Evolutionary conservation across 2,888 invertebrate genomes (phyloP).

Genomic region (Stenchaetothrips biformis): DNA sequence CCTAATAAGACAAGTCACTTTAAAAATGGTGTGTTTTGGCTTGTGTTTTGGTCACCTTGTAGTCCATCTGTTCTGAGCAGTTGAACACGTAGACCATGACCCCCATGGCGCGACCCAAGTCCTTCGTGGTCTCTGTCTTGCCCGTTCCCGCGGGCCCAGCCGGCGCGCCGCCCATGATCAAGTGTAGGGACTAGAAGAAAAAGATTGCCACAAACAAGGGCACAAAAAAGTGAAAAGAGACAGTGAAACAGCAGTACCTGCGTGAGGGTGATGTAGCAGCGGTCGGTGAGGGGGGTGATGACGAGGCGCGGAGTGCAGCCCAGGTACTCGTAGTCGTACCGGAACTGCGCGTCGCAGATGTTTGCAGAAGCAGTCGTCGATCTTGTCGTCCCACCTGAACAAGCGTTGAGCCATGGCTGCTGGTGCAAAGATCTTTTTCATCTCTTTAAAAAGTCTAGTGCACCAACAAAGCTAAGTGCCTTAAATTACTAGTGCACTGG

Average conservation of each 20-base stretch:
- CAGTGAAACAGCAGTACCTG: constrained; percentile 51
- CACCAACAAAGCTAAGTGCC: too few species aligned
- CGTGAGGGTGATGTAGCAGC: constrained; percentile 92
- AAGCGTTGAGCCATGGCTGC: not conserved
- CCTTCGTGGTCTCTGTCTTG: constrained; percentile 95
- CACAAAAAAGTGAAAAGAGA: not conserved
- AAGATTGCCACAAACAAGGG: constrained; percentile 13
- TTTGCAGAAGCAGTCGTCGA: constrained; percentile 83
- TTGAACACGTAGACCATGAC: constrained; percentile 98
- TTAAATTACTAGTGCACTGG: too few species aligned
- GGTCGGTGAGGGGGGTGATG: constrained; percentile 90
- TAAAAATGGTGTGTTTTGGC: not conserved
- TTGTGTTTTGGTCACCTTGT: constrained; percentile 57
- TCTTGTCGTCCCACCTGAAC: constrained; percentile 70
- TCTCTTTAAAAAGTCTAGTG: too few species aligned
- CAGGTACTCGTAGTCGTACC: constrained; percentile 88
- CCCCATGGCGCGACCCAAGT: constrained; percentile 86
- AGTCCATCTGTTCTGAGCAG: constrained; percentile 96
- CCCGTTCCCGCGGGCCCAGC: constrained; percentile 95
- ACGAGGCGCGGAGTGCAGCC: constrained; percentile 91
- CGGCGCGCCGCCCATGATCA: constrained; percentile 95
- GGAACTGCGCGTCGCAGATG: constrained; percentile 91
- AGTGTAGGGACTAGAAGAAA: constrained; percentile 65
- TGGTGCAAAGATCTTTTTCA: not conserved
- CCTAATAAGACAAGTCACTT: not conserved